Percentiles rank a stretch among this genome's conserved stretches.
Conservation (phyloP, 2,888 invertebrate species). For the Leptopilina myrica region DNA sequence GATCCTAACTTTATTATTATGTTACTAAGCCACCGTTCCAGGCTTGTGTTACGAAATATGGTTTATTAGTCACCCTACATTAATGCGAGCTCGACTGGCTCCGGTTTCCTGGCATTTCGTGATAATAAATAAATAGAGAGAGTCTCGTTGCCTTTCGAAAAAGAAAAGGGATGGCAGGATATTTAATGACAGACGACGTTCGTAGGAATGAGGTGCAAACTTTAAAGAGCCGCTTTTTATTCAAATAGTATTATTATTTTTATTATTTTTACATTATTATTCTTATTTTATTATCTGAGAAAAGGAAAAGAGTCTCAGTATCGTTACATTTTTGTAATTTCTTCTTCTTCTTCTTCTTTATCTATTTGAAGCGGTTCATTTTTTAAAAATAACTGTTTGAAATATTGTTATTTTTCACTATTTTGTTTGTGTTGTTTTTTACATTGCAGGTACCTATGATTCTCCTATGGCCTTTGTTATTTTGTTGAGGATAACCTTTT, state of each 20-base stretch:
- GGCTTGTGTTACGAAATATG: slow-evolving; percentile 34
- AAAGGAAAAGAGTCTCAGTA: too few relatives aligned
- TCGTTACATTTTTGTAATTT: too few relatives aligned
- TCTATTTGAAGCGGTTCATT: too few relatives aligned
- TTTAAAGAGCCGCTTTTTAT: slow-evolving; percentile 1
- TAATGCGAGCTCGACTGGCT: slow-evolving; percentile 24
- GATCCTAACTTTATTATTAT: slow-evolving; percentile 53
- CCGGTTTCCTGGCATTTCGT: slow-evolving; percentile 16
- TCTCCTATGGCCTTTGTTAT: too few relatives aligned
- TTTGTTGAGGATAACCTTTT: too few relatives aligned
- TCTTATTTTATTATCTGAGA: too few relatives aligned
- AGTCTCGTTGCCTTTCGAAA: neutral
- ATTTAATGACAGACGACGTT: slow-evolving; percentile 16
- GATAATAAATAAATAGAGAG: slow-evolving; percentile 2
- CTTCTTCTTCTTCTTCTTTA: too few relatives aligned
- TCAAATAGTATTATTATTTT: neutral
- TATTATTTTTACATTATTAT: neutral
- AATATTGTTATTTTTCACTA: too few relatives aligned
- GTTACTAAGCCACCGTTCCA: slow-evolving; percentile 43
- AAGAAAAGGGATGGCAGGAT: neutral
- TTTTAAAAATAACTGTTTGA: too few relatives aligned
- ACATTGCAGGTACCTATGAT: too few relatives aligned
- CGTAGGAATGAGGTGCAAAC: slow-evolving; percentile 22
- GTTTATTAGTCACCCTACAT: slow-evolving; percentile 36
- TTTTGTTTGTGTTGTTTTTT: too few relatives aligned